phyloP scores from a whole-genome alignment of 2,888 invertebrate genomes.

The Neelides folsomi region DNA sequence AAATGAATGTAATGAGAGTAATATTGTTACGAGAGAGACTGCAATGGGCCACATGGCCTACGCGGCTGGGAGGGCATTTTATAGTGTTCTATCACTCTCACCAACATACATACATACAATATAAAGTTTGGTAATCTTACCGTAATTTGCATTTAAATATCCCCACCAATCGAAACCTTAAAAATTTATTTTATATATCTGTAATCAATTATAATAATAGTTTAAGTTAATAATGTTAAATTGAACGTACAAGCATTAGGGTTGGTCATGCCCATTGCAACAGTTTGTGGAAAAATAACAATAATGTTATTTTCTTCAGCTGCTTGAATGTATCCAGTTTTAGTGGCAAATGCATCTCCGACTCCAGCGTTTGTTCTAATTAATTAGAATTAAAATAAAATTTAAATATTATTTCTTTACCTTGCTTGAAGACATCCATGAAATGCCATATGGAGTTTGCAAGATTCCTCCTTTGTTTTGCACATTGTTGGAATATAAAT shows the following conservation, averaged over 20 bases:
- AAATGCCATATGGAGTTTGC: too few relatives aligned
- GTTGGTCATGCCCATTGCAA: background rate
- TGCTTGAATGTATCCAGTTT: background rate
- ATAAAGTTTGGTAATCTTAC: background rate
- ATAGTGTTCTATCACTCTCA: too few relatives aligned
- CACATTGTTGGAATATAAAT: too few relatives aligned
- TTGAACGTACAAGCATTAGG: background rate
- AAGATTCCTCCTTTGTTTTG: too few relatives aligned
- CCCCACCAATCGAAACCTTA: constrained; percentile 3
- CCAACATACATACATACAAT: background rate
- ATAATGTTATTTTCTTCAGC: constrained; percentile 1
- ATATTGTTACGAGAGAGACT: background rate
- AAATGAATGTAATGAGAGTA: background rate
- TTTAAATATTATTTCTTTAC: too few relatives aligned
- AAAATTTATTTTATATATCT: too few relatives aligned
- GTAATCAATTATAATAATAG: too few relatives aligned
- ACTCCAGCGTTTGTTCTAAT: constrained; percentile 1
- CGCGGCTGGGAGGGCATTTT: too few relatives aligned
- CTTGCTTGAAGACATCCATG: too few relatives aligned
- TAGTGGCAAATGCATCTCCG: background rate
- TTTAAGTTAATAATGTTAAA: too few relatives aligned
- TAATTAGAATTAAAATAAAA: too few relatives aligned
- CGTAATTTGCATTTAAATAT: background rate
- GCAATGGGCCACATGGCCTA: too few relatives aligned
- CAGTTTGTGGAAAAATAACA: background rate